Evolutionary conservation across 2,113 vertebrate genomes (phyloP), one percentile per base, ranked within the genome.

Genomic region (Stictonetta naevosa): DNA sequence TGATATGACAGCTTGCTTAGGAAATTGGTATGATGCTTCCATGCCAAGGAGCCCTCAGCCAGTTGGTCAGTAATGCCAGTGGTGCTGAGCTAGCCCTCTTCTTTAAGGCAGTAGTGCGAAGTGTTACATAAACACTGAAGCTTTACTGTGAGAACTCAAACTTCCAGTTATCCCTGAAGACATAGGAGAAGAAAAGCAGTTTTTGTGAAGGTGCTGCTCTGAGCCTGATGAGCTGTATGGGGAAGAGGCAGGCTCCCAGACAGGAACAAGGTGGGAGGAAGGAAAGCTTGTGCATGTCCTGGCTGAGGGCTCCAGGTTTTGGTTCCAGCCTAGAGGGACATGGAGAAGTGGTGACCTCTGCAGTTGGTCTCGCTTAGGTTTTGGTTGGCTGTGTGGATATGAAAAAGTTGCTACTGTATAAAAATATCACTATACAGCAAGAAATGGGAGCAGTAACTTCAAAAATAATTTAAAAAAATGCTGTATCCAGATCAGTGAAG

Each of bases 401-500:
- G 91, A 81, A 93, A 38, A 83, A 69, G 58, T 66, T 88, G 12
- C 74, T 90, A 19, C 0, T 0, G 88, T 96, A 95, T 82, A 97
- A 97, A 97, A 96, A 96, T 79, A 95, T 1, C 62, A 29, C 29
- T 76, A 11, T n/a, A 80, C 83, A 80, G 83, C 93, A 86, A 82
- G 91, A 94, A 92, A 82, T 68, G 77, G 92, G 76, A 72, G 60
- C 75, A 48, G 69, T 58, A 74, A 75, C 80, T 56, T 83, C 7
- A 78, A 75, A 84, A 76, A 20, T 44, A 69, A n/a, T 48, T 48
- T 21, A 46, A 90, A 83, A 33, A 86, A 34, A 83, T 52, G 79
- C 71, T 86, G 58, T 38, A 13, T 86, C 85, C 67, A 44, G 75
- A 53, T 63, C 23, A 77, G 36, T 50, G 73, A 67, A 62, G n/a